Base-by-base conservation (phyloP, 2,888 invertebrate species). In the Cephus nigrinus region DNA sequence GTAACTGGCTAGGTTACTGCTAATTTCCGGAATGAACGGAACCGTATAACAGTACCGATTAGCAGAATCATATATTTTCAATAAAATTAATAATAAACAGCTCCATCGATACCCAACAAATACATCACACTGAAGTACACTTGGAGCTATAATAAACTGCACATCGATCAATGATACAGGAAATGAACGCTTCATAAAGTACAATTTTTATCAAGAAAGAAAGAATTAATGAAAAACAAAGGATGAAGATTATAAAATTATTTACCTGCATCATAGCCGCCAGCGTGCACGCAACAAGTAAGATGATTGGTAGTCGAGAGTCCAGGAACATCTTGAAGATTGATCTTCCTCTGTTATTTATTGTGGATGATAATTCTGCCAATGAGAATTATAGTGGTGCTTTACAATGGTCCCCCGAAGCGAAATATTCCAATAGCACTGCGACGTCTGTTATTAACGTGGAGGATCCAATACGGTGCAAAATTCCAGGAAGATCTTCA, bases 221-320 rank as follows among this genome's bases (percentile, higher is more conserved):
- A 40, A 40, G 15, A 40, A 40, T 40, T 15, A 15, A 40, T 1
- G 15, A 40, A 15, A 23, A 23, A 9, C 23, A 55, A 55, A 55
- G 55, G 32, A 71, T 12, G 12, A 71, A 31, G 3, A 30, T 12
- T 31, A 15, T 12, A 71, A 71, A 74, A 74, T 77, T 11, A 33
- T 82, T 80, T 73, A 86, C 86, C 85, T 83, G 75, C 32, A 82
- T 40, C 30, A 80, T 78, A 75, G 77, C 79, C 68, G 76, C 74
- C 69, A 84, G 30, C 69, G 82, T 34, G 71, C 81, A 81, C 30
- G 78, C 69, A 31, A 73, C 74, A 34, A 86, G 78, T 34, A 80
- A 75, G 73, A 81, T 74, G 55, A 78, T 80, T 78, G 81, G 84
- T 76, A 82, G 81, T 79, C 75, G 80, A 74, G 55, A 55, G 55